Evolutionary conservation across 2,888 invertebrate genomes (phyloP), one percentile per base, ranked within the genome.

Genomic region (Drosophila colorata): DNA sequence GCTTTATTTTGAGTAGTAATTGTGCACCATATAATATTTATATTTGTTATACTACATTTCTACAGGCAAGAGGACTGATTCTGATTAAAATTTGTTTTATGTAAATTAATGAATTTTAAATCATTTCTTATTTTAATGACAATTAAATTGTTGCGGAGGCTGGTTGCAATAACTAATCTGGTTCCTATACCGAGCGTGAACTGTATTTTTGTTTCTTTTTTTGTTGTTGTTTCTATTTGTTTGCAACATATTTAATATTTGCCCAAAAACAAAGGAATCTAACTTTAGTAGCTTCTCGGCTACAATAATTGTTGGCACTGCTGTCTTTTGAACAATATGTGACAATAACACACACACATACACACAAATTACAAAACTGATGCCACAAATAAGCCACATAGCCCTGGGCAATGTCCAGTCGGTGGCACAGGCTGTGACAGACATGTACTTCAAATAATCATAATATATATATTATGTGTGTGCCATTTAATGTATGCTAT

Each of bases 171-270:
- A 20, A 20, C 20, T 20, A 20, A 20, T 28, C 28, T 11, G 1
- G 13, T 4, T 33, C 2, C 13, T 33, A 4, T 33, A 13, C 1
- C 13, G 33, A 33, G 33, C 6, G 13, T 33, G 3, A 1, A 33
- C 11, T 33, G 33, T 1, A 4, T 33, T 11, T 33, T 13, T 33
- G 4, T 13, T 33, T 33, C 0, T 4, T 11, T 40, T 38, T 8
- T 2, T 38, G 8, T 37, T 16, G 20, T n/a, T 9, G 38, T 31
- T 25, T 35, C 23, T 16, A n/a, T 28, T 11, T 5, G 37, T n/a
- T 56, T 38, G 13, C 33, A 20, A 23, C 23, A 18, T 58, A 14
- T n/a, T 23, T 35, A 51, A 43, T 13, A 35, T 31, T 58, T 20
- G 6, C 18, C 38, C 16, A 31, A 48, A 23, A 31, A 4, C 16